Evolutionary conservation across 2,797 vertebrate species (phyloP), one percentile per base, ranked within the genome.

Genomic region (Pachyuromys duprasi): DNA sequence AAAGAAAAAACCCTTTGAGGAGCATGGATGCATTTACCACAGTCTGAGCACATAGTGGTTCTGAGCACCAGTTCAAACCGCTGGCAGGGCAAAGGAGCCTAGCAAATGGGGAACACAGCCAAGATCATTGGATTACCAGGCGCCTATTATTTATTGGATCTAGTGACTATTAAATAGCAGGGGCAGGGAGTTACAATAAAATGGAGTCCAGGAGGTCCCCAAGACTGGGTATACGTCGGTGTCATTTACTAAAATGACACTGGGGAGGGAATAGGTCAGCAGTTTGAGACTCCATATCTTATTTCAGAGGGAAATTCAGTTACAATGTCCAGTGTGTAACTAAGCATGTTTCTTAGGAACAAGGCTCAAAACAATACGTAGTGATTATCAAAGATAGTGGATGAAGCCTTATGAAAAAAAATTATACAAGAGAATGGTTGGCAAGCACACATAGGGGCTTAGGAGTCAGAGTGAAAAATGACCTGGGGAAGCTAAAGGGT

Each of bases 301-400:
- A 86, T 33, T 84, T 93, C 62, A 84, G 45, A 86, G 22, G 53
- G 14, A 94, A 90, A 78, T 60, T 91, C 24, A 87, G 62, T 72
- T 91, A 15, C 20, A 45, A 69, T 24, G 9, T n/a, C 53, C 60
- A 86, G 53, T 60, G 87, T 84, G 55, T 14, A 33, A 0, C 62
- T 78, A 65, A 45, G 49, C 3, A 36, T 78, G 18, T 8, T 83
- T 49, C 8, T 82, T 26, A n/a, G 39, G 20, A 86, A 15, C 93
- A 9, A 55, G 18, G 28, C 63, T 94, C 60, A 53, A 53, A 89
- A 65, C 1, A 93, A 5, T 12, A 39, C 3, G 0, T 42, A 86
- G 17, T 76, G 53, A 82, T 45, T 57, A 83, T 3, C 2, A 36
- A 90, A 82, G 39, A 81, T 62, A 81, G n/a, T 24, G 11, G 36